Percentiles rank a stretch among this genome's conserved stretches.
Conservation (phyloP, 2,797 vertebrate species). For the Ptychobarbus kaznakovi region DNA sequence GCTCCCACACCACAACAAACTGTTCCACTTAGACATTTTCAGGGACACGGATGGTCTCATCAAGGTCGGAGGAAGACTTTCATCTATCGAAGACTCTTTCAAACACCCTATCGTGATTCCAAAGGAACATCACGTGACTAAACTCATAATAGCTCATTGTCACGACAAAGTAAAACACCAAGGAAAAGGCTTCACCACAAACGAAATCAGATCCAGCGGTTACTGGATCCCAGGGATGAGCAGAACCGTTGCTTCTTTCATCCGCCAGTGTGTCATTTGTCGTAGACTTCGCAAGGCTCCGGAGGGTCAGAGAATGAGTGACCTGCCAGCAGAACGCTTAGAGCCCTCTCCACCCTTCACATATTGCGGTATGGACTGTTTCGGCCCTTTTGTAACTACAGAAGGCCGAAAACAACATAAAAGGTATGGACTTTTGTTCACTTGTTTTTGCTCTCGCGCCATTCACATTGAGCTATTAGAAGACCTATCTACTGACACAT, state of each 20-base stretch:
- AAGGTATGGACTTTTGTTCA: constrained; percentile 40
- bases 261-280: constrained; percentile 43
- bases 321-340: constrained; percentile 28
- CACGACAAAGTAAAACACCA: constrained; percentile 49
- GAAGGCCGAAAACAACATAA: constrained; percentile 50
- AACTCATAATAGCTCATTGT: constrained; percentile 42
- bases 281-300: constrained; percentile 5
- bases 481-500: constrained; percentile 39
- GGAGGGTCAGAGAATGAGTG: constrained; percentile 44
- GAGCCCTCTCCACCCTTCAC: constrained; percentile 42
- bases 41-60: neutral
- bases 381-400: constrained; percentile 38
- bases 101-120: constrained; percentile 49
- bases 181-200: constrained; percentile 44
- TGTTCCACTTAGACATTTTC: constrained; percentile 46
- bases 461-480: constrained; percentile 47
- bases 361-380: neutral
- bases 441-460: constrained; percentile 34
- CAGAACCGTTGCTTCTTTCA: constrained; percentile 28
- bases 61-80: constrained; percentile 2
- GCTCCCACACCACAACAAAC: constrained; percentile 15
- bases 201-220: constrained; percentile 36
- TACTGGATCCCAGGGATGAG: constrained; percentile 43
- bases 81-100: constrained; percentile 1
- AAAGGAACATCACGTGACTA: constrained; percentile 43